phyloP scores from a whole-genome alignment of 2,797 vertebrate species.

The Poecilia picta region DNA sequence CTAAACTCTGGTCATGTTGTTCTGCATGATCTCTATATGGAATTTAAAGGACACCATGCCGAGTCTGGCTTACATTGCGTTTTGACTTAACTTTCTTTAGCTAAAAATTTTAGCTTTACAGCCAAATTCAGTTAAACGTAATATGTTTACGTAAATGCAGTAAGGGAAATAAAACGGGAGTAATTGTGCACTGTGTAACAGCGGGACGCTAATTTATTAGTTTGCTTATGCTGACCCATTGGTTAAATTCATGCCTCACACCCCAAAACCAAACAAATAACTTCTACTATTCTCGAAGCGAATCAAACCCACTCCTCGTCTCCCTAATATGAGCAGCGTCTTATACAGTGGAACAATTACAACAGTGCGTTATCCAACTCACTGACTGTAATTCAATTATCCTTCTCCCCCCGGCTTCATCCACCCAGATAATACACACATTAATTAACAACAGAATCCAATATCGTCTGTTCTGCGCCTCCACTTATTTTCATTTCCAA shows the following conservation, averaged over 20 bases:
- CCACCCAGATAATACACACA: slow-evolving; percentile 78
- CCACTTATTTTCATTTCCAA: slow-evolving; percentile 80
- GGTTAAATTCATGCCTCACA: slow-evolving; percentile 64
- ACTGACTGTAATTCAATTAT: slow-evolving; percentile 83
- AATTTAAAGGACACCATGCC: slow-evolving; percentile 23
- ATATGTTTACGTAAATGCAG: slow-evolving; percentile 10
- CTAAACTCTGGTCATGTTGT: slow-evolving; percentile 31
- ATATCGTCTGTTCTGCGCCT: slow-evolving; percentile 76
- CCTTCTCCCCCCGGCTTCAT: slow-evolving; percentile 72
- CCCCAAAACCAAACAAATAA: slow-evolving; percentile 68
- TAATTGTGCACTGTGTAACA: background rate
- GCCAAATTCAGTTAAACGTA: slow-evolving; percentile 5
- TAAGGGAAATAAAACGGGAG: slow-evolving; percentile 7
- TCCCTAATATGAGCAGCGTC: slow-evolving; percentile 64
- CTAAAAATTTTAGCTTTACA: background rate
- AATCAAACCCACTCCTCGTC: slow-evolving; percentile 65
- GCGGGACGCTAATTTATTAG: background rate
- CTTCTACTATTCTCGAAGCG: slow-evolving; percentile 59
- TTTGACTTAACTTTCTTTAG: slow-evolving; percentile 13
- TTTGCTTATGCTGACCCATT: slow-evolving; percentile 34
- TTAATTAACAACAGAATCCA: slow-evolving; percentile 84
- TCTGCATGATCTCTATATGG: slow-evolving; percentile 28
- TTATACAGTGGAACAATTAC: slow-evolving; percentile 79
- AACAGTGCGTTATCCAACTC: slow-evolving; percentile 78
- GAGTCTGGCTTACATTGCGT: slow-evolving; percentile 15